Conservation (phyloP, 2,888 invertebrate genomes). For the Orchestes rusci region DNA sequence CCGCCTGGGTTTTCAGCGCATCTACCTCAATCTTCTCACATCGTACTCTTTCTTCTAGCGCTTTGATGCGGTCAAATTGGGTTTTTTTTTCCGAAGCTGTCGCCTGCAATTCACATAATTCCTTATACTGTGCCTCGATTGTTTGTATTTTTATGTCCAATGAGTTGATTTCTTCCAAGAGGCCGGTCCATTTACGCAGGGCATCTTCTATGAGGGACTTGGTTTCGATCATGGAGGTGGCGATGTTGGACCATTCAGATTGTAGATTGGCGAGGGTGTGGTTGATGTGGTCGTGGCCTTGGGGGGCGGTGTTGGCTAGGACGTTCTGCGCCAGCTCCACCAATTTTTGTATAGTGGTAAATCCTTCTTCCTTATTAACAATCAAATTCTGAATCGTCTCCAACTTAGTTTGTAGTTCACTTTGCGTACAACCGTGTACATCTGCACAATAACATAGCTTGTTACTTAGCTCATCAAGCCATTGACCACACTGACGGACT, state of each 20-base stretch:
- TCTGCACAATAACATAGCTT: constrained; percentile 85
- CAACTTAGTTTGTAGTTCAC: constrained; percentile 78
- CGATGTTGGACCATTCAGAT: constrained; percentile 82
- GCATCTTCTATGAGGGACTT: constrained; percentile 83
- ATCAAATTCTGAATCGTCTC: constrained; percentile 79
- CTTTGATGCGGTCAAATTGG: constrained; percentile 78
- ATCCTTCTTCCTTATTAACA: constrained; percentile 89
- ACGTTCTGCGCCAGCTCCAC: constrained; percentile 90
- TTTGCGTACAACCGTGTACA: constrained; percentile 60
- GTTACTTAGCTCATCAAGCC: constrained; percentile 65
- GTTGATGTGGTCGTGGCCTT: constrained; percentile 82
- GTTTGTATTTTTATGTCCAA: constrained; percentile 75
- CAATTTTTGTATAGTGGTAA: constrained; percentile 76
- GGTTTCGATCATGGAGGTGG: constrained; percentile 84
- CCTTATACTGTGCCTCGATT: constrained; percentile 66
- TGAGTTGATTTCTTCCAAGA: constrained; percentile 80
- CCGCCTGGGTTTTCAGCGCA: constrained; percentile 72
- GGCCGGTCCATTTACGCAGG: constrained; percentile 85
- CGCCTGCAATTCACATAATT: constrained; percentile 67
- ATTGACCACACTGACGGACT: constrained; percentile 65
- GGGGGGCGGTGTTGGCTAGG: constrained; percentile 81
- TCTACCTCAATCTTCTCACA: constrained; percentile 89
- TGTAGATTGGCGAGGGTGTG: constrained; percentile 74
- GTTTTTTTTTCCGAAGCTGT: constrained; percentile 80
- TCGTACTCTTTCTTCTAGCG: constrained; percentile 79